Base-by-base conservation (phyloP, 2,113 vertebrate genomes). In the Dermatemys mawii region DNA sequence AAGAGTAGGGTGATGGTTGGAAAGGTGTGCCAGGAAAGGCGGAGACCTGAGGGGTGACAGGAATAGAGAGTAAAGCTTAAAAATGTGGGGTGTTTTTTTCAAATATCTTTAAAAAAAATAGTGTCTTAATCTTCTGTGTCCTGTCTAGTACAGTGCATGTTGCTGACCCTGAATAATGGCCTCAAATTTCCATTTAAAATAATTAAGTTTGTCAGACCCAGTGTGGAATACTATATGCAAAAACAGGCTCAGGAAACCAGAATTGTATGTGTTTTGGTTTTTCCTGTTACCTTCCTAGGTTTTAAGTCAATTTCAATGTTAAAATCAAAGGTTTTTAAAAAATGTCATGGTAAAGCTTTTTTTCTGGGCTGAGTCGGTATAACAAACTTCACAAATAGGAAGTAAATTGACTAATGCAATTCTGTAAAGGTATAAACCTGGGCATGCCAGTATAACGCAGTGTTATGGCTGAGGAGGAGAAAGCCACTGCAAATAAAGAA, bases 311-410 rank as follows among this genome's bases (percentile, higher is more conserved):
- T 89, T 87, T 92, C 49, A 78, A 7, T n/a, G 19, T 85, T 90
- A 57, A 38, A 89, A 63, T 85, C 9, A 83, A 93, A 86, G 80
- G 35, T 53, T 93, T 90, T 93, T 90, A 88, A 91, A 84, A 94
- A 95, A 63, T 63, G 21, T 49, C 53, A 0, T 75, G 78, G 49
- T 76, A 84, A 78, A 27, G 35, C 53, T 92, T 94, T n/a, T 93
- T 93, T 90, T 81, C 41, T 91, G 84, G 21, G 41, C n/a, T 87
- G 38, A 11, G 8, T 79, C 78, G 67, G 76, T 84, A 41, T 41
- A 84, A 84, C 73, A n/a, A 67, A 44, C 8, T 44, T 96, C 54
- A 17, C 51, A 91, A 82, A 83, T 8, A 78, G 60, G 8, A 78
- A 86, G 38, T 80, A 46, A 46, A 46, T 6, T 46, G 46, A 46